Base-by-base conservation (phyloP, 2,797 vertebrate species). In the Sebastes steindachneri region DNA sequence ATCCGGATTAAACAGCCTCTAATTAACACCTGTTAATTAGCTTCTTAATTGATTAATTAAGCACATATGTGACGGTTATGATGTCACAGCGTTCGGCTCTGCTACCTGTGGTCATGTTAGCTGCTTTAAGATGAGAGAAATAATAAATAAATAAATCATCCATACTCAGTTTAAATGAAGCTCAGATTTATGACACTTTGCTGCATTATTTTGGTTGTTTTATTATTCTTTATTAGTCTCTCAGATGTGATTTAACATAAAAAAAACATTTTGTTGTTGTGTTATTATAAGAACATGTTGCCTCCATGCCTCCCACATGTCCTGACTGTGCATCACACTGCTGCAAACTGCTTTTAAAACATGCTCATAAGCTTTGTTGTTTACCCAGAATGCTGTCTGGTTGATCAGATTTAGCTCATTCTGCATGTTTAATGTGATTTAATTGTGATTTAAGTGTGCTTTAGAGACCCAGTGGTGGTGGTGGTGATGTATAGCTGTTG, bases 21-120 rank as follows among this genome's bases (percentile, higher is more conserved):
- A n/a, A 35, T 75, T 17, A 79, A 86, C 91, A 92, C 91, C 93
- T 93, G 92, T 90, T 23, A 66, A 37, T 37, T 37, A 37, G 71
- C 80, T 1, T 53, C 73, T 0, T 86, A 85, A 91, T 88, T 86
- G 90, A 81, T 80, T 78, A 73, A 91, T 91, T 81, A 89, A 55
- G 48, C 19, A 1, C 66, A 73, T 12, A 55, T 60, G 78, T 14
- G 75, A 1, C 10, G 3, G 25, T 7, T 26, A 1, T 41, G 4
- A 33, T 6, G 64, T 2, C 5, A 41, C 37, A 15, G 7, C 55
- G 3, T 25, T 57, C 23, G 25, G 9, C 21, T 48, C 35, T 55
- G 33, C 31, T 51, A 45, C 76, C 72, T 73, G 75, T 48, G 2
- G 37, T 17, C 25, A 66, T 9, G 33, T 28, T 58, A 25, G 25